Evolutionary conservation across 2,888 invertebrate genomes (phyloP), one percentile per base, ranked within the genome.

Genomic region (Leucophenga maculata): DNA sequence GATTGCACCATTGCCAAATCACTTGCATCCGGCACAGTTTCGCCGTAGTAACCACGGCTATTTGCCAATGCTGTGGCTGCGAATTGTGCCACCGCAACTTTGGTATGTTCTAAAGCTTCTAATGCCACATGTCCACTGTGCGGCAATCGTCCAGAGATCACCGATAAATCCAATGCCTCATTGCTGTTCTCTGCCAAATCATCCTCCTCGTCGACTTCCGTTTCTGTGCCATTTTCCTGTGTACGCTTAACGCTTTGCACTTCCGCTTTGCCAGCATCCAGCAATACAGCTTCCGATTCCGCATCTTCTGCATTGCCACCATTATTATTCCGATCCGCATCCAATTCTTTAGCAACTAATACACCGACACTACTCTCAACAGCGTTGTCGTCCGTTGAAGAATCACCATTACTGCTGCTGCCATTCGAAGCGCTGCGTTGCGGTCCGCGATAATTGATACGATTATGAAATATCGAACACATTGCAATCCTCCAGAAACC

Each of bases 41-140:
- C 92, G 88, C 94, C 94, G 31, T 67, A 67, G 8, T 93, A 94
- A 85, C 94, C 93, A 26, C 92, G 91, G 82, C 93, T 93, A 83
- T 93, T 94, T 65, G 94, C 94, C 90, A 95, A 91, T 60, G 95
- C 95, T 46, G 94, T 94, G 65, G 95, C 95, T 52, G 97, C 96
- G 87, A 97, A 97, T 89, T 98, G 97, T 20, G 97, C 97, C 81
- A 98, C 88, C 67, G 89, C 89, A 72, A 88, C 88, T 83, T 89
- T 97, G 67, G 98, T 97, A 89, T 97, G 97, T 88, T 97, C 95
- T 79, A 98, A 91, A 68, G 97, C 96, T 90, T 97, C 97, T 74
- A 98, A 91, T 60, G 96, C 95, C 72, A 97, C 96, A 87, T 95
- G 95, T 71, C 93, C 90, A 59, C 90, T 90, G 14, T 71, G 77